A percentile compares a stretch with the other conserved stretches of the same genome.
Evolutionary conservation across 2,797 vertebrate species (phyloP).

Genomic region (Acanthiza pusilla): DNA sequence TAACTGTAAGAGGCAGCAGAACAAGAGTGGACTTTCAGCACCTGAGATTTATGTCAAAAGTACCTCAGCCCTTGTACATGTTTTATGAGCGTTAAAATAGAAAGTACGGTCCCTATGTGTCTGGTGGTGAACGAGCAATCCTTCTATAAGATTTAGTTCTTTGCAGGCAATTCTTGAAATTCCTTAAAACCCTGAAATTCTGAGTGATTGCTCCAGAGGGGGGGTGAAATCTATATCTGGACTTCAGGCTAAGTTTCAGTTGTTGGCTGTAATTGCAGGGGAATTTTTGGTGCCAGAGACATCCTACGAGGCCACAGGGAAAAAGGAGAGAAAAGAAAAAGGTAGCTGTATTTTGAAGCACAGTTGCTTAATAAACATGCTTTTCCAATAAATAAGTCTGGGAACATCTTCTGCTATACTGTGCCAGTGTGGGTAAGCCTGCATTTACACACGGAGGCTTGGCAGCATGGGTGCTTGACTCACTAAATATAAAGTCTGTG

Average conservation of each 20-base stretch:
- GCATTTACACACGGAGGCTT: not conserved
- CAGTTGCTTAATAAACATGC: not conserved
- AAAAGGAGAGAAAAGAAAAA: not conserved
- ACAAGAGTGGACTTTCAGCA: slow-evolving; percentile 40
- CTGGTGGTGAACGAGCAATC: not conserved
- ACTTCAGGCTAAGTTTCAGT: not conserved
- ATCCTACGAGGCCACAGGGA: not conserved
- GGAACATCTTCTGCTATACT: not conserved
- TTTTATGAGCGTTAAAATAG: slow-evolving; percentile 61
- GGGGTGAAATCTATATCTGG: not conserved
- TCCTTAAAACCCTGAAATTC: not conserved
- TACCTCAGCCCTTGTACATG: slow-evolving; percentile 20
- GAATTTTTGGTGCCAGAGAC: not conserved
- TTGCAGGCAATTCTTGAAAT: not conserved
- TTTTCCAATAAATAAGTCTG: not conserved
- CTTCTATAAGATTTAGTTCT: slow-evolving; percentile 53
- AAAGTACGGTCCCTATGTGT: slow-evolving; percentile 34
- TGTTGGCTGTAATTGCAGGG: not conserved
- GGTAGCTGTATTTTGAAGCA: not conserved
- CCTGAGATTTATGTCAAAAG: slow-evolving; percentile 58
- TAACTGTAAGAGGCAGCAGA: slow-evolving; percentile 16
- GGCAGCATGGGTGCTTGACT: not conserved
- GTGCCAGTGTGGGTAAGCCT: not conserved
- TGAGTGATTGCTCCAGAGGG: not conserved
- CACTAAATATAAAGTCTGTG: not conserved